Evolutionary conservation across 2,888 invertebrate genomes (phyloP), one percentile per base, ranked within the genome.

Genomic region (Eupithecia inturbata): DNA sequence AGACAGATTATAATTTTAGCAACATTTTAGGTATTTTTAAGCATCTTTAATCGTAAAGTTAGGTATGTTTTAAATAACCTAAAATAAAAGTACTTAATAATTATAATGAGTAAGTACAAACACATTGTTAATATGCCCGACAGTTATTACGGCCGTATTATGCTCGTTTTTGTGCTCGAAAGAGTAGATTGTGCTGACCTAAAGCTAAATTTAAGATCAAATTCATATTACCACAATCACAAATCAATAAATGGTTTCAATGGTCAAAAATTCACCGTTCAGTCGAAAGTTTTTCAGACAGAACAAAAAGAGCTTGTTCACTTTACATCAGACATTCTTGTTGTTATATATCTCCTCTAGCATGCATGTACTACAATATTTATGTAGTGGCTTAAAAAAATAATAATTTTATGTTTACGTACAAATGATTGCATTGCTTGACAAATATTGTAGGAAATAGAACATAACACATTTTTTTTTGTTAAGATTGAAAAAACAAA

Each of bases 281-380:
- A 14, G 39, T 41, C 14, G 14, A 41, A 14, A 41, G n/a, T n/a
- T n/a, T n/a, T n/a, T n/a, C n/a, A n/a, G n/a, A n/a, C n/a, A n/a
- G n/a, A n/a, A n/a, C n/a, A n/a, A n/a, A n/a, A n/a, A n/a, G n/a
- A n/a, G n/a, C 12, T 12, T 12, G 62, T 62, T 31, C 62, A 62
- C 31, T 62, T 1, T 16, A 26, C 14, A 60, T 28, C 26, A 9
- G n/a, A 22, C 62, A 57, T 19, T 28, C 7, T 9, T 64, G 64
- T 36, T 22, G n/a, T 36, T 12, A 19, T n/a, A 31, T 64, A 2
- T n/a, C n/a, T 36, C n/a, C 57, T 63, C 45, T 68, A 10, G 22
- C 60, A n/a, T 53, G 7, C 7, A 45, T 66, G 64, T 66, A 49
- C 41, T 66, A 49, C 41, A 71, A 71, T 71, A 66, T 74, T 71